Percentiles rank a stretch among this genome's conserved stretches.
Conservation (phyloP, 2,113 vertebrate genomes). For the Lepidothrix coronata region DNA sequence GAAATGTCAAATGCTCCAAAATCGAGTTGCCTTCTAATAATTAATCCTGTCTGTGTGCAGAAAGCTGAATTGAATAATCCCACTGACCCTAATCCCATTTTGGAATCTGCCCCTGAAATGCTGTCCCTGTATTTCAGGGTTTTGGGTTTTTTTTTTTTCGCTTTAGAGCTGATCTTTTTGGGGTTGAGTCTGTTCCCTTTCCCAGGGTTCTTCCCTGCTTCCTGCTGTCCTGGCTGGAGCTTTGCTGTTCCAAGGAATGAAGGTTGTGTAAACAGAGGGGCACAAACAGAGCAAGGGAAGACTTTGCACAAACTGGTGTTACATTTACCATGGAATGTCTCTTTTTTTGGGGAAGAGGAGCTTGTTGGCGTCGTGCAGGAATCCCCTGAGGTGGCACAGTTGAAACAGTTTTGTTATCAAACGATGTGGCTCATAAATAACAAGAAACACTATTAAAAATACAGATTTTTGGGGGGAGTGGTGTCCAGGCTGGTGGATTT, state of each 20-base stretch:
- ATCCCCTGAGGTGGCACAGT: background rate
- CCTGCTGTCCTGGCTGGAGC: background rate
- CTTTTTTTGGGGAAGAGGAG: background rate
- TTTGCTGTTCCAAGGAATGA: background rate
- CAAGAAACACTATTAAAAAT: background rate
- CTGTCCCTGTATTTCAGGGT: rapidly evolving
- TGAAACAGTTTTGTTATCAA: background rate
- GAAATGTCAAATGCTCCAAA: background rate
- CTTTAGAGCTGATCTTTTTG: background rate
- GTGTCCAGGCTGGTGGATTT: background rate
- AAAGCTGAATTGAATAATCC: background rate
- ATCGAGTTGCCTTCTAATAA: background rate
- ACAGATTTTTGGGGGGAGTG: too few species aligned
- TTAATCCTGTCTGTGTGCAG: background rate
- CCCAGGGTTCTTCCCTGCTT: background rate
- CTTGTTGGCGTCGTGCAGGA: background rate
- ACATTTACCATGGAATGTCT: background rate
- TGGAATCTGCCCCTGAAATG: background rate
- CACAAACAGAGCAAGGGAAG: background rate
- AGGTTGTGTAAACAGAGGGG: background rate
- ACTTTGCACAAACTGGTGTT: background rate
- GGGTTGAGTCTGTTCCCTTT: background rate
- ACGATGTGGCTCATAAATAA: background rate
- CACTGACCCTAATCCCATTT: background rate
- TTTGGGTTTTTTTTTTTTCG: background rate